Evolutionary conservation across 2,113 vertebrate species (phyloP).

Genomic region (Elgaria multicarinata): DNA sequence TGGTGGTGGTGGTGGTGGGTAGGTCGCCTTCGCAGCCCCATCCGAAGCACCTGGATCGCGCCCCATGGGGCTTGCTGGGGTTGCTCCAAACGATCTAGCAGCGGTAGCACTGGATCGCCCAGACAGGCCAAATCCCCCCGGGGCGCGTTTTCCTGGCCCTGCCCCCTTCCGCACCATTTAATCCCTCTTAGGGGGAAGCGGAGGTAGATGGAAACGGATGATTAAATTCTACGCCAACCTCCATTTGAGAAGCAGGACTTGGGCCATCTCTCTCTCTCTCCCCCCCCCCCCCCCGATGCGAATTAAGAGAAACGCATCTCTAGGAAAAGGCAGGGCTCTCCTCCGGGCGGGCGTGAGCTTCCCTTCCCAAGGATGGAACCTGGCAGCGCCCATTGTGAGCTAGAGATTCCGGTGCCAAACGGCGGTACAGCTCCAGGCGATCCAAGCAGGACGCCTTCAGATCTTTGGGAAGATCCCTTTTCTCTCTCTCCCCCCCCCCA

Average conservation of each 20-base stretch:
- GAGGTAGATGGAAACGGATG: not conserved
- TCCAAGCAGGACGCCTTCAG: too few relatives aligned
- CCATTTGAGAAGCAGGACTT: not conserved
- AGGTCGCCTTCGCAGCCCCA: too few relatives aligned
- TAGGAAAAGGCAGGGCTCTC: too few relatives aligned
- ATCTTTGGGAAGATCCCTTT: not conserved
- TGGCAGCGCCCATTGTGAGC: too few relatives aligned
- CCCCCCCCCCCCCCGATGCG: not conserved
- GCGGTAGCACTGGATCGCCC: not conserved
- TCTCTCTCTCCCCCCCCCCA: too few relatives aligned
- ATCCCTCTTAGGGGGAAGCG: not conserved
- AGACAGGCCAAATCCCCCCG: not conserved
- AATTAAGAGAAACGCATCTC: too few relatives aligned
- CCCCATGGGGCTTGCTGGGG: not conserved
- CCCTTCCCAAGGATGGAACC: too few relatives aligned
- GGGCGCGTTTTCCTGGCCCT: fast-evolving
- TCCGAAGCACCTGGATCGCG: too few relatives aligned
- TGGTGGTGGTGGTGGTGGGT: too few relatives aligned
- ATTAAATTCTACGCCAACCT: not conserved
- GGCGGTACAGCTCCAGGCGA: too few relatives aligned
- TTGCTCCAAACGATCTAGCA: not conserved
- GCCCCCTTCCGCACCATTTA: not conserved
- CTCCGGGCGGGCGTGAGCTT: too few relatives aligned
- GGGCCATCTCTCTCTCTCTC: not conserved
- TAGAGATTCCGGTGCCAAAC: too few relatives aligned